Percentiles rank a stretch among this genome's conserved stretches.
Evolutionary conservation across 2,113 vertebrate genomes (phyloP).

Genomic region (Chaenogobius annularis): DNA sequence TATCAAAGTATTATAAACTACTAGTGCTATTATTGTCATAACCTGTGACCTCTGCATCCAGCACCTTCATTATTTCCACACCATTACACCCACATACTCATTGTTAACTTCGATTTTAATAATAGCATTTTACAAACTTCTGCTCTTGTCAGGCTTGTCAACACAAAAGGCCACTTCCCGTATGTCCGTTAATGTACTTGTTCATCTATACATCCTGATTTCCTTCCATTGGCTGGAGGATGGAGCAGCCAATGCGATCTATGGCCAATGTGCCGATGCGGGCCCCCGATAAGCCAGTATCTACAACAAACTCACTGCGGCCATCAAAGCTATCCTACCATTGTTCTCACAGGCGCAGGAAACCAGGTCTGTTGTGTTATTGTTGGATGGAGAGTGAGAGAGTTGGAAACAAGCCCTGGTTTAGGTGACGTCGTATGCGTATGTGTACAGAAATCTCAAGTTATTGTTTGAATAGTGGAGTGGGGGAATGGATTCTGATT

Average conservation of each 20-base stretch:
- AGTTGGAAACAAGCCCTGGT: conserved; percentile 17
- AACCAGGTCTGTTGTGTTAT: conserved; percentile 76
- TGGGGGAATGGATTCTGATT: conserved; percentile 13
- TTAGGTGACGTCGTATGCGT: conserved; percentile 26
- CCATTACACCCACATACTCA: background rate
- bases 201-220: conserved; percentile 27
- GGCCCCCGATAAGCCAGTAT: conserved; percentile 47
- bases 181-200: conserved; percentile 13
- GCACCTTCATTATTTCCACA: background rate
- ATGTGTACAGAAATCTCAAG: conserved; percentile 5
- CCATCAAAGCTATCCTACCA: conserved; percentile 80
- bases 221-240: conserved; percentile 28
- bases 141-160: background rate
- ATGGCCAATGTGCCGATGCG: conserved; percentile 52
- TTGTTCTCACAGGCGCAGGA: conserved; percentile 77
- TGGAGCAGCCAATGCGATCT: conserved; percentile 35
- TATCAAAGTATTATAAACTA: background rate
- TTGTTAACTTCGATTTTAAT: background rate
- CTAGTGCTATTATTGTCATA: background rate
- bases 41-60: background rate
- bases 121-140: background rate
- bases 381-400: conserved; percentile 70
- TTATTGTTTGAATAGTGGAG: background rate
- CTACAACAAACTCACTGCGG: conserved; percentile 60
- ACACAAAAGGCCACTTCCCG: background rate